Conservation (phyloP, 2,113 vertebrate genomes). For the Phaethon lepturus region DNA sequence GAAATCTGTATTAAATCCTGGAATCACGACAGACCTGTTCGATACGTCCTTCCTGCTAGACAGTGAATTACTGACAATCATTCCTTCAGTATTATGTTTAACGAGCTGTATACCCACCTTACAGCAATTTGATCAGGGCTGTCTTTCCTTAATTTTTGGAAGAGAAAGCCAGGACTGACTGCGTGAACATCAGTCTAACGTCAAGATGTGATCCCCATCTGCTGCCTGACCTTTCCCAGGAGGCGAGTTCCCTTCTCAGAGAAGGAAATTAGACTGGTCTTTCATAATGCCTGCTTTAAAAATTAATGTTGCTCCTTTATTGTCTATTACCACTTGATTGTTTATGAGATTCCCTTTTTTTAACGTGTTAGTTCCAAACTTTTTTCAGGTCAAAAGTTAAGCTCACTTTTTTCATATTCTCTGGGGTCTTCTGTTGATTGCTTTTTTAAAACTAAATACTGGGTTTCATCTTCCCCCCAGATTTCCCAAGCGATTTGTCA, state of each 20-base stretch:
- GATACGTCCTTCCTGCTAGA: background rate
- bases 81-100: background rate
- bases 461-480: background rate
- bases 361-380: background rate
- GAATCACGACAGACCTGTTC: background rate
- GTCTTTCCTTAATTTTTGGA: background rate
- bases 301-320: fast-evolving
- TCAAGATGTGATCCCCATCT: background rate
- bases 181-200: background rate
- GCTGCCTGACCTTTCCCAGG: background rate
- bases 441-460: background rate
- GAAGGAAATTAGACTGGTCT: background rate
- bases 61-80: background rate
- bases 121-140: background rate
- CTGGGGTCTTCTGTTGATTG: background rate
- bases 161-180: background rate
- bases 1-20: background rate
- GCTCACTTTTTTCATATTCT: background rate
- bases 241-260: background rate
- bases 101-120: background rate
- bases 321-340: background rate
- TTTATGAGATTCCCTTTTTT: background rate
- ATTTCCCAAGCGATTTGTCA: background rate
- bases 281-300: background rate
- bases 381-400: background rate